These are phyloP conservation scores for Lycophotia porphyrea DNA, from an alignment of 2,888 invertebrate genomes.

Conservation along the genomic window DNA sequence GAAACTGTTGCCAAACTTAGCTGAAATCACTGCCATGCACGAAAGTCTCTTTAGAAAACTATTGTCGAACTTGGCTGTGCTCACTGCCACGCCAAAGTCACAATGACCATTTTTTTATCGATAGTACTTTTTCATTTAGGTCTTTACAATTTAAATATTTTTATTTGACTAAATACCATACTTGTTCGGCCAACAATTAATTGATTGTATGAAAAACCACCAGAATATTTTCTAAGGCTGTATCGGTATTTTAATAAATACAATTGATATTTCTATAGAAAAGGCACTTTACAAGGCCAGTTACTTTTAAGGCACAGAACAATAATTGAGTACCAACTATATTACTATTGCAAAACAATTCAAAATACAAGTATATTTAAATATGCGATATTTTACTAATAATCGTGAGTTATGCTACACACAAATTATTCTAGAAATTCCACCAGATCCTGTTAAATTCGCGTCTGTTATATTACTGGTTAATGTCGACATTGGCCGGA, in stretches of 20 bases:
- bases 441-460: constrained; percentile 71
- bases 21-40: background rate
- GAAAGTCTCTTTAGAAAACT: constrained; percentile 8
- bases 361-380: constrained; percentile 48
- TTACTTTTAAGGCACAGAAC: constrained; percentile 77
- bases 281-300: constrained; percentile 78
- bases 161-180: constrained; percentile 20
- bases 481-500: constrained; percentile 41
- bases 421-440: constrained; percentile 70
- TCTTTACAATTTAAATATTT: constrained; percentile 21
- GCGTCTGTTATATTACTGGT: constrained; percentile 43
- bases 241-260: constrained; percentile 44
- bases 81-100: background rate
- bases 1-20: constrained; percentile 12
- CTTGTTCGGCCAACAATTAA: background rate
- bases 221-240: constrained; percentile 42
- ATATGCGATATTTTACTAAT: constrained; percentile 64
- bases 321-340: constrained; percentile 61
- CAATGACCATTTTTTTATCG: background rate
- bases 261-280: constrained; percentile 63
- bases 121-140: background rate
- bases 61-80: constrained; percentile 1
- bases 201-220: constrained; percentile 30
- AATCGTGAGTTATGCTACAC: constrained; percentile 67
- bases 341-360: constrained; percentile 72